Evolutionary conservation across 1,140 invertebrate genomes (phyloP).

Genomic region (Hestina assimilis): DNA sequence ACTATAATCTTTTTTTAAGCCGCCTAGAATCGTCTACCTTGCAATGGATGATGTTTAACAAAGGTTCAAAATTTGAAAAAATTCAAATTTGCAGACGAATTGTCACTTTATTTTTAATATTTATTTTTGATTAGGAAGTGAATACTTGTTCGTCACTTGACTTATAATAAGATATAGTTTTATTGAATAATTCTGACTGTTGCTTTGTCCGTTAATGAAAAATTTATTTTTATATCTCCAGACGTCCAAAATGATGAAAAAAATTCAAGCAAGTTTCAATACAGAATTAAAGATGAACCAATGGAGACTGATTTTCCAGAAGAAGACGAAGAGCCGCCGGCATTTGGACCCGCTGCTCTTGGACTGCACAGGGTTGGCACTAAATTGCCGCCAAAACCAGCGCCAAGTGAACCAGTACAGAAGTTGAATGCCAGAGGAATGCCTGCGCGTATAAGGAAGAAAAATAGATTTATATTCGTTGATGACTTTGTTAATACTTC

Average conservation of each 20-base stretch:
- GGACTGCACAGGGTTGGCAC: constrained; percentile 89
- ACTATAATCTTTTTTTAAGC: constrained; percentile 26
- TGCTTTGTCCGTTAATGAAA: background rate
- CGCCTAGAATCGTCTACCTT: constrained; percentile 30
- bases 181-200: background rate
- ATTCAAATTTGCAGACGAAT: constrained; percentile 70
- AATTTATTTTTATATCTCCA: constrained; percentile 41
- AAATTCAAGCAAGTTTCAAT: constrained; percentile 59
- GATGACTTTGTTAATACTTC: constrained; percentile 92
- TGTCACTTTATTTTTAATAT: constrained; percentile 42
- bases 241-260: constrained; percentile 51
- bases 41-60: constrained; percentile 36
- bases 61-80: constrained; percentile 77
- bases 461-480: constrained; percentile 94
- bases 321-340: constrained; percentile 82
- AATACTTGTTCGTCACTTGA: constrained; percentile 16
- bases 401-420: constrained; percentile 84
- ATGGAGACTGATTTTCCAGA: constrained; percentile 82
- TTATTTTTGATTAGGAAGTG: constrained; percentile 28
- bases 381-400: constrained; percentile 83
- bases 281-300: constrained; percentile 79
- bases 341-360: constrained; percentile 86
- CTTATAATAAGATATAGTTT: constrained; percentile 2
- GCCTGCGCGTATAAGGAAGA: constrained; percentile 93
- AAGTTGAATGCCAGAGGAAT: constrained; percentile 91